Percentiles rank a stretch among this genome's conserved stretches.
Conservation (phyloP, 2,888 invertebrate genomes). For the Caenorhabditis auriculariae region DNA sequence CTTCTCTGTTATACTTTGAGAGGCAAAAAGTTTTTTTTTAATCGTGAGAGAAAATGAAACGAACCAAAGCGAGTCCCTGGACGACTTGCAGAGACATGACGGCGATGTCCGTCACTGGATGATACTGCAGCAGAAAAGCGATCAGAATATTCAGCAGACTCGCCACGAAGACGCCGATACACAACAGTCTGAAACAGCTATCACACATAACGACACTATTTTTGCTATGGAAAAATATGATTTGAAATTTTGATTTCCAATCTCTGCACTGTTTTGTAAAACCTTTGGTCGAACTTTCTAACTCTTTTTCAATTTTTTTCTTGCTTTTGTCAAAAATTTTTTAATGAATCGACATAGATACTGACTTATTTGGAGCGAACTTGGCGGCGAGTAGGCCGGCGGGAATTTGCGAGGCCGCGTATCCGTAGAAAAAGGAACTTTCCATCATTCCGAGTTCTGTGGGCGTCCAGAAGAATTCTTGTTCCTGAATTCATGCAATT, state of each 20-base stretch:
- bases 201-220: neutral
- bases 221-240: too few relatives aligned
- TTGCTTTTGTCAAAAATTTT: neutral
- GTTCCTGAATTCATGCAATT: conserved; percentile 19
- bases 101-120: conserved; percentile 73
- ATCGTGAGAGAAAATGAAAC: neutral
- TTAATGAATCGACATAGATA: neutral
- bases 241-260: too few relatives aligned
- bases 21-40: too few relatives aligned
- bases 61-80: conserved; percentile 81
- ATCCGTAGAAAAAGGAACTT: conserved; percentile 97
- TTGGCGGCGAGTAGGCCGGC: conserved; percentile 94
- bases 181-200: conserved; percentile 85
- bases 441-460: conserved; percentile 77
- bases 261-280: too few relatives aligned
- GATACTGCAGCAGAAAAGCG: conserved; percentile 78
- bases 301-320: too few relatives aligned
- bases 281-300: too few relatives aligned
- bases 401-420: conserved; percentile 93
- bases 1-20: too few relatives aligned
- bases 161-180: conserved; percentile 86
- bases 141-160: conserved; percentile 89
- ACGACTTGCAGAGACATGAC: conserved; percentile 86
- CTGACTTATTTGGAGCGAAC: conserved; percentile 84
- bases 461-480: conserved; percentile 50